phyloP scores from a whole-genome alignment of 2,113 vertebrate species.

The Rattus rattus region DNA sequence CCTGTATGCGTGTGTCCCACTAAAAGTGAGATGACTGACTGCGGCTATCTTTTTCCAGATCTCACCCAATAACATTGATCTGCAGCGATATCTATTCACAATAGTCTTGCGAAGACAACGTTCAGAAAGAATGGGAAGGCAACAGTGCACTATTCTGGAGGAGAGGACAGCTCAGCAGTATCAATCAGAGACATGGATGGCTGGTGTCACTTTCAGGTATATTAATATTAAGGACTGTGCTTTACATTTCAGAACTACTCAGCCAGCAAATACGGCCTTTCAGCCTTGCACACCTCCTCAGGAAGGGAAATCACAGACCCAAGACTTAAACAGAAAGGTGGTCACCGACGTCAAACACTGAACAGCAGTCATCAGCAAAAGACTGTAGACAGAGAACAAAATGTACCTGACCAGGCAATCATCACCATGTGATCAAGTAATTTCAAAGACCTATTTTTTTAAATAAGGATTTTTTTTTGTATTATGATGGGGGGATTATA shows the following conservation, averaged over 20 bases:
- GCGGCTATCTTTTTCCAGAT: slow-evolving; percentile 87
- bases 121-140: slow-evolving; percentile 85
- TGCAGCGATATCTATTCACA: slow-evolving; percentile 84
- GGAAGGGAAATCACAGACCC: not conserved
- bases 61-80: slow-evolving; percentile 87
- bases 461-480: slow-evolving; percentile 6
- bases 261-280: slow-evolving; percentile 38
- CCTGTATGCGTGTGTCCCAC: slow-evolving; percentile 81
- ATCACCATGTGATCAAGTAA: slow-evolving; percentile 23
- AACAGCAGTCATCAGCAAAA: slow-evolving; percentile 37
- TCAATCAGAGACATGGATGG: slow-evolving; percentile 79
- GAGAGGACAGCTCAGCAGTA: slow-evolving; percentile 65
- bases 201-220: slow-evolving; percentile 75
- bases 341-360: slow-evolving; percentile 50
- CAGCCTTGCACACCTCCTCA: not conserved
- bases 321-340: slow-evolving; percentile 38
- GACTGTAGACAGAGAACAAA: not conserved
- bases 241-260: slow-evolving; percentile 68
- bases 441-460: not conserved
- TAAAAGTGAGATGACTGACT: slow-evolving; percentile 79
- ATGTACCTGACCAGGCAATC: not conserved
- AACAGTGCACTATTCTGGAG: slow-evolving; percentile 77
- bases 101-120: slow-evolving; percentile 82
- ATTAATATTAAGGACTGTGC: slow-evolving; percentile 77
- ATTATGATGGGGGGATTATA: slow-evolving; percentile 57